phyloP scores from a whole-genome alignment of 2,888 invertebrate species.

The Chorisops tibialis region DNA sequence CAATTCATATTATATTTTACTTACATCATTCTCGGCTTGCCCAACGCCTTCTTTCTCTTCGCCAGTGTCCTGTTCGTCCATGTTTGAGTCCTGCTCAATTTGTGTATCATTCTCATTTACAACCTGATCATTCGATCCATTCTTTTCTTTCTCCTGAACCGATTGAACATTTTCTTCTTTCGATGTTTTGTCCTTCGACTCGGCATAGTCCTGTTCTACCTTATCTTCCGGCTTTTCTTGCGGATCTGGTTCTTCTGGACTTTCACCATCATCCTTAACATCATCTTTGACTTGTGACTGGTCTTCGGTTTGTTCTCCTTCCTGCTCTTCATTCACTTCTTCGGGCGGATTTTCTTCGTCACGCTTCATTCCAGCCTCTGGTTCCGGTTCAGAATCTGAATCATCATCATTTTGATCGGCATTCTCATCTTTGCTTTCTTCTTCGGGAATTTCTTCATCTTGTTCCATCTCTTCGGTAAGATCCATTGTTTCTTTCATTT shows the following conservation, averaged over 20 bases:
- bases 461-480: conserved; percentile 45
- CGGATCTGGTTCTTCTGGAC: conserved; percentile 55
- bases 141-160: conserved; percentile 37
- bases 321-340: conserved; percentile 44
- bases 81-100: conserved; percentile 52
- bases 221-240: conserved; percentile 58
- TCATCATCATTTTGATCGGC: conserved; percentile 54
- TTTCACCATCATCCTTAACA: conserved; percentile 37
- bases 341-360: conserved; percentile 57
- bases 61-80: conserved; percentile 56
- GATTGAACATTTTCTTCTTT: conserved; percentile 51
- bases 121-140: conserved; percentile 47
- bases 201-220: conserved; percentile 43
- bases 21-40: conserved; percentile 70
- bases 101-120: conserved; percentile 49
- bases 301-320: conserved; percentile 42
- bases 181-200: conserved; percentile 48
- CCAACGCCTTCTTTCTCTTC: conserved; percentile 65
- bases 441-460: conserved; percentile 41
- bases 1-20: no score
- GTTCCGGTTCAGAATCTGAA: conserved; percentile 57
- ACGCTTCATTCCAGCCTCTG: conserved; percentile 51
- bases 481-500: conserved; percentile 62
- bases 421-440: conserved; percentile 53
- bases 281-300: conserved; percentile 45